These are phyloP conservation scores for Coelopa pilipes DNA, from an alignment of 2,888 invertebrate species.

Conservation along the genomic window DNA sequence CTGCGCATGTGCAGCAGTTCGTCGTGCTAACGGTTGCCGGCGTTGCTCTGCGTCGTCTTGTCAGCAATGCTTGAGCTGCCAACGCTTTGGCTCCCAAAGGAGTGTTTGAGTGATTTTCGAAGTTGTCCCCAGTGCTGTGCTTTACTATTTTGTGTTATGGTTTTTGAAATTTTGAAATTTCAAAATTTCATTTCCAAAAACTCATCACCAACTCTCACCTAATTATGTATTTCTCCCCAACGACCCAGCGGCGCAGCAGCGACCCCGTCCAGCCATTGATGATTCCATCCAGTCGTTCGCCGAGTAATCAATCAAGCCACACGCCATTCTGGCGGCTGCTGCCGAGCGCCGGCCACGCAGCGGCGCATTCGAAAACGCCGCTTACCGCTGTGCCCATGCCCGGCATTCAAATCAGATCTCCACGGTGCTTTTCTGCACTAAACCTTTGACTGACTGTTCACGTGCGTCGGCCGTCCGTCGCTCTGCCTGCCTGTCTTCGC, in stretches of 20 bases:
- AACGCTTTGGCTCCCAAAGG: not conserved
- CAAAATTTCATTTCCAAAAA: slow-evolving; percentile 3
- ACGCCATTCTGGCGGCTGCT: not conserved
- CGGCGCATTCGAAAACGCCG: not conserved
- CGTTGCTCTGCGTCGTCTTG: not conserved
- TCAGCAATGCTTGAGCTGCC: slow-evolving; percentile 15
- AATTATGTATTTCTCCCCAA: slow-evolving; percentile 20
- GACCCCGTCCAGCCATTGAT: slow-evolving; percentile 1
- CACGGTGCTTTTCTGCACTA: too few relatives aligned
- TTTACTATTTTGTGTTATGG: not conserved
- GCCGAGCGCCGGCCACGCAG: not conserved
- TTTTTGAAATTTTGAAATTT: not conserved
- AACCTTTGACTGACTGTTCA: not conserved
- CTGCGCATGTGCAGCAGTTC: slow-evolving; percentile 17
- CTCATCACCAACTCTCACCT: slow-evolving; percentile 14
- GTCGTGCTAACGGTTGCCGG: not conserved
- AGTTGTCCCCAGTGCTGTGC: not conserved
- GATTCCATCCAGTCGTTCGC: not conserved
- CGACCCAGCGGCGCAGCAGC: not conserved
- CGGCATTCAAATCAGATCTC: too few relatives aligned
- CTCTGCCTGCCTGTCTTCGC: not conserved
- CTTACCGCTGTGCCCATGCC: not conserved
- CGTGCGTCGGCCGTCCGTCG: not conserved
- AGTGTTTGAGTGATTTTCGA: too few relatives aligned
- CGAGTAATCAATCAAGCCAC: not conserved